Evolutionary conservation across 2,797 vertebrate species (phyloP).

Genomic region (Mycteria americana): DNA sequence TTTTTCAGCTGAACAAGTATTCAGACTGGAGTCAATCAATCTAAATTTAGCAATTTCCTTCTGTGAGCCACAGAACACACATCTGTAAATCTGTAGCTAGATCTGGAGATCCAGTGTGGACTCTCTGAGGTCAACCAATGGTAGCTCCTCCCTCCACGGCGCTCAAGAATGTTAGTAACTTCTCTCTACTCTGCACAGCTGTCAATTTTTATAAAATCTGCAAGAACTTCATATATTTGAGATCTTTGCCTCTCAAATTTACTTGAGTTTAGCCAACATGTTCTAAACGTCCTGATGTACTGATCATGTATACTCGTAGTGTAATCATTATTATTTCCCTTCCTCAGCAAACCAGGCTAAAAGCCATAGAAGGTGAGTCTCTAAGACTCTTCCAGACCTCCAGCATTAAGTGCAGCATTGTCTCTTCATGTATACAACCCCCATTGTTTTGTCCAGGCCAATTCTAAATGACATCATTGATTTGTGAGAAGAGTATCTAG

Average conservation of each 20-base stretch:
- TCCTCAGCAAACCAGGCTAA: not conserved
- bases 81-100: not conserved
- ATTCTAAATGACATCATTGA: constrained; percentile 45
- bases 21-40: constrained; percentile 23
- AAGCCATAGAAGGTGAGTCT: not conserved
- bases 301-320: not conserved
- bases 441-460: constrained; percentile 1
- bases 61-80: not conserved
- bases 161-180: not conserved
- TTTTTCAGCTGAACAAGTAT: not conserved
- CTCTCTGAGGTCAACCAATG: not conserved
- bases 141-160: not conserved
- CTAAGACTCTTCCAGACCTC: not conserved
- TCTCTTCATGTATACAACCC: not conserved
- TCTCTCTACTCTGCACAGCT: not conserved
- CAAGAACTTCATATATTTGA: not conserved
- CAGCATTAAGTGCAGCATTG: not conserved
- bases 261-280: not conserved
- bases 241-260: not conserved
- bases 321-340: not conserved
- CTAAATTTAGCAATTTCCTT: not conserved
- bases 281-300: not conserved
- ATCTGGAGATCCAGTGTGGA: not conserved
- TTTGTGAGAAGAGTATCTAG: constrained; percentile 41
- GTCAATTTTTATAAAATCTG: not conserved